phyloP scores from a whole-genome alignment of 2,888 invertebrate genomes.

The Nesidiocoris tenuis region DNA sequence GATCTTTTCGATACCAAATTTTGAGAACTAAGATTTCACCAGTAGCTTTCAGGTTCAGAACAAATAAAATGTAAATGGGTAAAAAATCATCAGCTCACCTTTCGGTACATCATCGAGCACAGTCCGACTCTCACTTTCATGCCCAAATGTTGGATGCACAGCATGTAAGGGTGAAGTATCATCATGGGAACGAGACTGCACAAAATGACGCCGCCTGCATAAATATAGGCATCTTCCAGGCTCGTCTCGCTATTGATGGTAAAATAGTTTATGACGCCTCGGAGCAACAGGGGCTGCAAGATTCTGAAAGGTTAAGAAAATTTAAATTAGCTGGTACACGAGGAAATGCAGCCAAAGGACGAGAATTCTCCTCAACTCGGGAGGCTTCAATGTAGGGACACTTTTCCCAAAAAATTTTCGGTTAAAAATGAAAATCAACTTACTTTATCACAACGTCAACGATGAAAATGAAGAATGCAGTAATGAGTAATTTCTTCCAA shows the following conservation, averaged over 20 bases:
- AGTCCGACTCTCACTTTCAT: constrained; percentile 80
- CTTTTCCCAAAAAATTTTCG: too few relatives aligned
- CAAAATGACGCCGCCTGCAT: constrained; percentile 70
- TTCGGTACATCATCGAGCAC: constrained; percentile 79
- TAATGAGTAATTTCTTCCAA: constrained; percentile 62
- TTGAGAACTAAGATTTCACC: too few relatives aligned
- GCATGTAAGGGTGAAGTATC: constrained; percentile 83
- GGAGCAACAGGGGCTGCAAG: constrained; percentile 55
- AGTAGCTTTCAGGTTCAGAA: too few relatives aligned
- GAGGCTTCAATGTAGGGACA: too few relatives aligned
- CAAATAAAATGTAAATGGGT: too few relatives aligned
- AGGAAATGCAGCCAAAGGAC: too few relatives aligned
- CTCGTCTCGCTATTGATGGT: constrained; percentile 53
- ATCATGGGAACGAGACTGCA: constrained; percentile 74
- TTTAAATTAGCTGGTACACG: too few relatives aligned
- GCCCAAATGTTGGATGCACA: constrained; percentile 77
- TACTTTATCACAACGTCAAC: constrained; percentile 20
- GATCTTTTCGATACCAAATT: too few relatives aligned
- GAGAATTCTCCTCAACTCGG: too few relatives aligned
- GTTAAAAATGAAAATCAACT: too few relatives aligned
- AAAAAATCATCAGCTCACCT: constrained; percentile 60
- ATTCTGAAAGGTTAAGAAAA: constrained; percentile 50
- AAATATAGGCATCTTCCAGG: constrained; percentile 67
- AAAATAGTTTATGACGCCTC: constrained; percentile 55
- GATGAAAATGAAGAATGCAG: constrained; percentile 60